These are phyloP conservation scores for Zaprionus inermis DNA, from an alignment of 1,140 invertebrate genomes.

Conservation along the genomic window DNA sequence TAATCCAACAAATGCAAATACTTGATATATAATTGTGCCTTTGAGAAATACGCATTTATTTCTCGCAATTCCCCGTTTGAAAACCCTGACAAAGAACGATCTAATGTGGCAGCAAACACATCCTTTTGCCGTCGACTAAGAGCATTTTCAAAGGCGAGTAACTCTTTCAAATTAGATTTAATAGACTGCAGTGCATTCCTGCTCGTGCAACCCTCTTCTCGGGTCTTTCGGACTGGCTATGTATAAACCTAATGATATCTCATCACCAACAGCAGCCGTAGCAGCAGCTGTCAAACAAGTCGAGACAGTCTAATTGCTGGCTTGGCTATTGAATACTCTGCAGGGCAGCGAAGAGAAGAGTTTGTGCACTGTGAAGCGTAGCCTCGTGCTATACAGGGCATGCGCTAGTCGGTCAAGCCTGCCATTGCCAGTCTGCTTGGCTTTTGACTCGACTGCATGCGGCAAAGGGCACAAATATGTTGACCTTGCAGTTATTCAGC, in stretches of 20 bases:
- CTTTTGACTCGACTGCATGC: slow-evolving; percentile 17
- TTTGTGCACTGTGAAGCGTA: background rate
- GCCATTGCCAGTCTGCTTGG: background rate
- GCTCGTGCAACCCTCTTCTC: background rate
- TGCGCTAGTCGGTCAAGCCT: background rate
- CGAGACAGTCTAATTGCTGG: slow-evolving; percentile 55
- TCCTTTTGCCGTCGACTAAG: background rate
- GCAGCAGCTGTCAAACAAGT: slow-evolving; percentile 48
- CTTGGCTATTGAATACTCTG: slow-evolving; percentile 25
- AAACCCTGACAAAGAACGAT: background rate
- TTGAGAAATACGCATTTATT: background rate
- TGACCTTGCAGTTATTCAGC: slow-evolving; percentile 72
- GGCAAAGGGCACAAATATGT: slow-evolving; percentile 57
- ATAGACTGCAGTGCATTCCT: slow-evolving; percentile 18
- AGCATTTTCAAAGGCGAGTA: slow-evolving; percentile 6
- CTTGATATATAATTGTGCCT: background rate
- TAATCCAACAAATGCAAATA: background rate
- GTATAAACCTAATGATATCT: slow-evolving; percentile 50
- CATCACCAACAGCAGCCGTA: slow-evolving; percentile 8
- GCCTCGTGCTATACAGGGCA: background rate
- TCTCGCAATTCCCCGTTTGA: background rate
- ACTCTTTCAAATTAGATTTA: slow-evolving; percentile 24
- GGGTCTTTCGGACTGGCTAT: slow-evolving; percentile 3
- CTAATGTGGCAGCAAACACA: slow-evolving; percentile 7
- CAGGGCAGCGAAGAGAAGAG: background rate